Conservation (phyloP, 2,113 vertebrate species). For the Girardinichthys multiradiatus region DNA sequence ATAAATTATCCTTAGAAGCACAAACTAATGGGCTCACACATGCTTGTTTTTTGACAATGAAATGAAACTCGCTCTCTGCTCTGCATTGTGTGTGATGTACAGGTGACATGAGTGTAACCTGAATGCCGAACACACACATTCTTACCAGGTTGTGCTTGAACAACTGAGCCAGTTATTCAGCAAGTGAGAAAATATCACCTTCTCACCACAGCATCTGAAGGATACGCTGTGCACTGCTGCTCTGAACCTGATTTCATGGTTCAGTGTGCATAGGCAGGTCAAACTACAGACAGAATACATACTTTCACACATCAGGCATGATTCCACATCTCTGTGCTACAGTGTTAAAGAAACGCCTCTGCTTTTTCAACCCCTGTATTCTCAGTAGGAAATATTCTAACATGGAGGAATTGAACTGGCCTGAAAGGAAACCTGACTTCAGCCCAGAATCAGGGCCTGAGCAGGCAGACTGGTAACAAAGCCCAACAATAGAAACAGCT, state of each 20-base stretch:
- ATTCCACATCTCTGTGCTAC: background rate
- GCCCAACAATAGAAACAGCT: background rate
- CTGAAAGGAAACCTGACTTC: background rate
- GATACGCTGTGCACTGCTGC: background rate
- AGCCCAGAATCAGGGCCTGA: background rate
- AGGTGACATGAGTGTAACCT: background rate
- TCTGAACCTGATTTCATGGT: slow-evolving; percentile 10
- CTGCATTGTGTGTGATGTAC: background rate
- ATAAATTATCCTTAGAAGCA: background rate
- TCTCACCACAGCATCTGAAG: slow-evolving; percentile 4
- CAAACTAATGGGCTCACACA: background rate
- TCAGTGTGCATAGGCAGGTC: slow-evolving; percentile 3
- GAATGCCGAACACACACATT: slow-evolving; percentile 2
- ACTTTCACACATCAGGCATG: background rate
- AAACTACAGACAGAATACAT: background rate
- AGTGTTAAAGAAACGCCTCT: background rate
- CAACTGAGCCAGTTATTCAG: slow-evolving; percentile 24
- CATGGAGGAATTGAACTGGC: background rate
- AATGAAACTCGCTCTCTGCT: background rate
- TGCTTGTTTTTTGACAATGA: background rate
- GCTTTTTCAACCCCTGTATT: background rate
- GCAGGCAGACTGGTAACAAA: background rate
- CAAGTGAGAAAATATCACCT: slow-evolving; percentile 22
- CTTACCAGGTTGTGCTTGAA: background rate
- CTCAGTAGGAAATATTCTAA: background rate